These are phyloP conservation scores for Tenualosa ilisha DNA, from an alignment of 2,797 vertebrate species.

Conservation along the genomic window DNA sequence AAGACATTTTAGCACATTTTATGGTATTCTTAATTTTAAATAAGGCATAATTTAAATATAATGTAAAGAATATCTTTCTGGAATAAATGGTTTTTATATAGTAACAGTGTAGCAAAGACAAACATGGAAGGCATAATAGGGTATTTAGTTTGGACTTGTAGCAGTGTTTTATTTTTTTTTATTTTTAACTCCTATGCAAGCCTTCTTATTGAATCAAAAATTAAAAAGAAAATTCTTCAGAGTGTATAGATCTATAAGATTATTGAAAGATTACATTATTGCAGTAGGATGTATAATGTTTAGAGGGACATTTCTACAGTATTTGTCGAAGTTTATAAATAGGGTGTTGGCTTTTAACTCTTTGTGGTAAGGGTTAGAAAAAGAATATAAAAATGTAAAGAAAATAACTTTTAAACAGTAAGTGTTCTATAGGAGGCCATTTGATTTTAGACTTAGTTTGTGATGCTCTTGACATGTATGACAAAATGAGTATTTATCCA, in stretches of 20 bases:
- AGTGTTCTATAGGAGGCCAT: neutral
- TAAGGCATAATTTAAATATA: neutral
- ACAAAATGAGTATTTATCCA: neutral
- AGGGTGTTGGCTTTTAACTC: slow-evolving; percentile 89
- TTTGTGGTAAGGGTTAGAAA: slow-evolving; percentile 57
- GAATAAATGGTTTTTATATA: neutral
- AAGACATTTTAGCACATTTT: neutral
- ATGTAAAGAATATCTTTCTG: neutral
- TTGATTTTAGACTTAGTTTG: neutral
- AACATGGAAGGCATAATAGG: slow-evolving; percentile 54
- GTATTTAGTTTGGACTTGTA: slow-evolving; percentile 38
- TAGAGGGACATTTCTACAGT: slow-evolving; percentile 55
- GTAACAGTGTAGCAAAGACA: neutral
- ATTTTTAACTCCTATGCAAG: slow-evolving; percentile 20
- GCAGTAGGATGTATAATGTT: slow-evolving; percentile 27
- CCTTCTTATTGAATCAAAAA: slow-evolving; percentile 29
- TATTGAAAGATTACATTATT: slow-evolving; percentile 36
- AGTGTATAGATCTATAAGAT: slow-evolving; percentile 43
- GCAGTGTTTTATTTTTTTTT: slow-evolving; percentile 35
- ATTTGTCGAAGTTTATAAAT: slow-evolving; percentile 75
- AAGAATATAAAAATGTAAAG: neutral
- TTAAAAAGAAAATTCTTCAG: neutral
- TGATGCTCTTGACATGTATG: neutral
- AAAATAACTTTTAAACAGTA: neutral
- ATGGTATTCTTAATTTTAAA: neutral